Evolutionary conservation across 2,797 vertebrate genomes (phyloP).

Genomic region (Sciurus vulgaris): DNA sequence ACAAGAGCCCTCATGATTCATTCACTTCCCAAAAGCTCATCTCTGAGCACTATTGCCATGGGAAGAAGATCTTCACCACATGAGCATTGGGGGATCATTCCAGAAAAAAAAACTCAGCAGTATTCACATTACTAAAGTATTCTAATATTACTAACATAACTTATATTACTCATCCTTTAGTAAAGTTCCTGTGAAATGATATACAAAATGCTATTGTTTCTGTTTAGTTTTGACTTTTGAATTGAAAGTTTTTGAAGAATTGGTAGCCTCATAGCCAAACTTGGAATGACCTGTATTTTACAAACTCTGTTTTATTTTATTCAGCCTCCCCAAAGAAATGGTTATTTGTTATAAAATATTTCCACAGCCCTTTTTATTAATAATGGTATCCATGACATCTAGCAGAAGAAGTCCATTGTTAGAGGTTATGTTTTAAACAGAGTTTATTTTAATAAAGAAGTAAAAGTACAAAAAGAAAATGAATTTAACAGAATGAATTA

Average conservation of each 20-base stretch:
- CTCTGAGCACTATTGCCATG: too few relatives aligned
- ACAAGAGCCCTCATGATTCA: too few relatives aligned
- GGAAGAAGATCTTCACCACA: too few relatives aligned
- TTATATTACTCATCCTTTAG: not conserved
- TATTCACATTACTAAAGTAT: not conserved
- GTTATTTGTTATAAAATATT: not conserved
- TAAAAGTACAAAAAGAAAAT: not conserved
- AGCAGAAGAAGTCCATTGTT: not conserved
- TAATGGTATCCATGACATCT: not conserved
- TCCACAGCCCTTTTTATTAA: not conserved
- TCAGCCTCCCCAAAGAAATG: not conserved
- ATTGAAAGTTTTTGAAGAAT: not conserved
- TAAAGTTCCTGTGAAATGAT: not conserved
- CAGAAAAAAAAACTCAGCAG: too few relatives aligned
- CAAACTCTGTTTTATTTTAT: not conserved
- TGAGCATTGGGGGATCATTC: too few relatives aligned
- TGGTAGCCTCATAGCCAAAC: not conserved
- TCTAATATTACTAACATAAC: not conserved
- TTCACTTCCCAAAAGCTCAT: too few relatives aligned
- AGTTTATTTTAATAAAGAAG: not conserved
- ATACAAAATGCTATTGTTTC: not conserved
- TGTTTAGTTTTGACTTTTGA: not conserved
- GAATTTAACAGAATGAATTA: not conserved
- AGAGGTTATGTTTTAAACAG: not conserved
- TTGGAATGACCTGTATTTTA: not conserved